Base-by-base conservation (phyloP, 2,797 vertebrate genomes). In the Spatula versicolor region DNA sequence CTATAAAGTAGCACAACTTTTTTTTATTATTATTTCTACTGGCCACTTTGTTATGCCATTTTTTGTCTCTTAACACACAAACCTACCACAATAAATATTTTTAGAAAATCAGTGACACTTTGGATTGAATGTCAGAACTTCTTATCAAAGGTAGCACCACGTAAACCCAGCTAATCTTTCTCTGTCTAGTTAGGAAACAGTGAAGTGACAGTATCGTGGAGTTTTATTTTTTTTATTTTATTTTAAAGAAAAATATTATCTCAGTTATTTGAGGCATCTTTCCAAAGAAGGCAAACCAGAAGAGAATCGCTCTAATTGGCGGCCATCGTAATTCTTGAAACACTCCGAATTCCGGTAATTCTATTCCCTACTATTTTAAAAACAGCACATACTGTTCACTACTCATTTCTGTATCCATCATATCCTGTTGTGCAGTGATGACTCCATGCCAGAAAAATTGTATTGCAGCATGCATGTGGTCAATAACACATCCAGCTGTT, bases 401-500 rank as follows among this genome's bases (percentile, higher is more conserved):
- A 68, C 16, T 39, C 35, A 56, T 68, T 74, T 54, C 56, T 67
- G 6, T 22, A 60, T 16, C 69, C 76, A 72, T 33, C 45, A 45
- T 3, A 13, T 14, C 46, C 69, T 63, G 75, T 72, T 77, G 18
- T 37, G n/a, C 59, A 82, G 46, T 17, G 28, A 74, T 22, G 25
- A 67, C 35, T 69, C 37, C 23, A 30, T 58, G 63, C 25, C 74
- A 93, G 43, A 85, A 95, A 85, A 96, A 69, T 1, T 20, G 31
- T 80, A 86, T 54, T 92, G 77, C 60, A 48, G 28, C 30, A 77
- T 15, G 9, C 31, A 45, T 3, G 22, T 71, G 64, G 55, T 35
- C 77, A 84, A 26, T 52, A 88, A 69, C 7, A 54, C 25, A 80
- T 10, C 63, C 75, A 92, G 63, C 75, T 93, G 56, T n/a, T 83